Evolutionary conservation across 2,113 vertebrate genomes (phyloP).

Genomic region (Percina caprodes): DNA sequence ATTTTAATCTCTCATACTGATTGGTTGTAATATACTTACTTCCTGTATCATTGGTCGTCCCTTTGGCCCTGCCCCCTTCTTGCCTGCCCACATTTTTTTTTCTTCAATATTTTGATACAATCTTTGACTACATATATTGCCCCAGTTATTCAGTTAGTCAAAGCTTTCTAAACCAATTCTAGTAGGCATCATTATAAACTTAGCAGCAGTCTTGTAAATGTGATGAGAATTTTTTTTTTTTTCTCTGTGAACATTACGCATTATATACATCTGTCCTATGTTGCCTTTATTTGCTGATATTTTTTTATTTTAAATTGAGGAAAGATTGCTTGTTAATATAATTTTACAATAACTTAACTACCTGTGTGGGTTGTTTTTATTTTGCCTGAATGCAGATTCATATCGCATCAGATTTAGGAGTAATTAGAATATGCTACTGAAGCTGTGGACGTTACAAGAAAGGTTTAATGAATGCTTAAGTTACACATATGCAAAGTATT

Average conservation of each 20-base stretch:
- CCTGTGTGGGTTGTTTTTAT: slow-evolving; percentile 72
- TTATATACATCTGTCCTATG: slow-evolving; percentile 82
- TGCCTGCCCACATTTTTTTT: slow-evolving; percentile 17
- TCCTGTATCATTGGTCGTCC: slow-evolving; percentile 55
- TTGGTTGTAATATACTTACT: slow-evolving; percentile 60
- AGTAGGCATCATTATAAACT: slow-evolving; percentile 83
- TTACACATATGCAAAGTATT: neutral
- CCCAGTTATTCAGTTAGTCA: slow-evolving; percentile 81
- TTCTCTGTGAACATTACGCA: slow-evolving; percentile 78
- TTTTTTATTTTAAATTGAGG: slow-evolving; percentile 85
- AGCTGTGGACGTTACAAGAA: neutral
- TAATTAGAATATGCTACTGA: neutral
- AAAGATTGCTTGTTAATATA: slow-evolving; percentile 91
- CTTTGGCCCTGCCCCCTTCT: slow-evolving; percentile 17
- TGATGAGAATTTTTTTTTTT: slow-evolving; percentile 79
- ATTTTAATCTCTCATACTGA: slow-evolving; percentile 90
- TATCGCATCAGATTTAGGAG: neutral
- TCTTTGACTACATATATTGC: slow-evolving; percentile 82
- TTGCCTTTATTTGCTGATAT: slow-evolving; percentile 86
- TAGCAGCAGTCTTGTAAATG: slow-evolving; percentile 86
- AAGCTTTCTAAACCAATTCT: slow-evolving; percentile 82
- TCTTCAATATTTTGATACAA: slow-evolving; percentile 80
- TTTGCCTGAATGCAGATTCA: neutral
- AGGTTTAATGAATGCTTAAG: neutral
- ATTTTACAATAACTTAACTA: slow-evolving; percentile 92